phyloP scores from a whole-genome alignment of 2,113 vertebrate genomes.

The Aphelocoma coerulescens region DNA sequence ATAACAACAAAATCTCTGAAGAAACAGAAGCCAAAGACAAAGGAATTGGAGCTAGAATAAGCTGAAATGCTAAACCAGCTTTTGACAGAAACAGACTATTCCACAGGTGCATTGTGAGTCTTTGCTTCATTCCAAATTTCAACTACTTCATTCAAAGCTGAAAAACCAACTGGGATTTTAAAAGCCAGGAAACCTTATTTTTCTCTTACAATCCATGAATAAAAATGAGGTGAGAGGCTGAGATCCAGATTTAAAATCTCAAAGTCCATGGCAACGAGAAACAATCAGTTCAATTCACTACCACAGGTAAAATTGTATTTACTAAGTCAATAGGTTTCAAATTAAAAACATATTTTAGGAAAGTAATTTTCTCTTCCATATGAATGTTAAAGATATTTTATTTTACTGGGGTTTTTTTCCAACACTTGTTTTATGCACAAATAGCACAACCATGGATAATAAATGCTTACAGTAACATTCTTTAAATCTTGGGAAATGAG shows the following conservation, averaged over 20 bases:
- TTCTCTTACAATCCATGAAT: background rate
- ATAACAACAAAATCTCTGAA: background rate
- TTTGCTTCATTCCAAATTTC: slow-evolving; percentile 8
- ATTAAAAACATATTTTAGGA: background rate
- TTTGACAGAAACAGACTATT: background rate
- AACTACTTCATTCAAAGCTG: slow-evolving; percentile 20
- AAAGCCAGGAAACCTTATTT: slow-evolving; percentile 15
- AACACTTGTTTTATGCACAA: background rate
- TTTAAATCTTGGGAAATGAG: background rate
- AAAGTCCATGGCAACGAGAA: background rate
- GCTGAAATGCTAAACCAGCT: background rate
- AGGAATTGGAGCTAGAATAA: background rate
- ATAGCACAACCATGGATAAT: background rate
- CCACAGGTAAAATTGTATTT: slow-evolving; percentile 11
- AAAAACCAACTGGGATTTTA: slow-evolving; percentile 45
- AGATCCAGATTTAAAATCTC: background rate
- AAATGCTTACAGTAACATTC: background rate
- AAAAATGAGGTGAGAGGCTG: slow-evolving; percentile 42
- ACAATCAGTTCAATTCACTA: slow-evolving; percentile 34
- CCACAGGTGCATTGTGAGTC: background rate
- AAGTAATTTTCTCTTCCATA: background rate
- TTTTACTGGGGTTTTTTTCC: background rate
- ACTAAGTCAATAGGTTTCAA: background rate
- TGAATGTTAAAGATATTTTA: background rate
- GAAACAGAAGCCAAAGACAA: background rate